Evolutionary conservation across 2,888 invertebrate species (phyloP).

Genomic region (Brachyptera risi): DNA sequence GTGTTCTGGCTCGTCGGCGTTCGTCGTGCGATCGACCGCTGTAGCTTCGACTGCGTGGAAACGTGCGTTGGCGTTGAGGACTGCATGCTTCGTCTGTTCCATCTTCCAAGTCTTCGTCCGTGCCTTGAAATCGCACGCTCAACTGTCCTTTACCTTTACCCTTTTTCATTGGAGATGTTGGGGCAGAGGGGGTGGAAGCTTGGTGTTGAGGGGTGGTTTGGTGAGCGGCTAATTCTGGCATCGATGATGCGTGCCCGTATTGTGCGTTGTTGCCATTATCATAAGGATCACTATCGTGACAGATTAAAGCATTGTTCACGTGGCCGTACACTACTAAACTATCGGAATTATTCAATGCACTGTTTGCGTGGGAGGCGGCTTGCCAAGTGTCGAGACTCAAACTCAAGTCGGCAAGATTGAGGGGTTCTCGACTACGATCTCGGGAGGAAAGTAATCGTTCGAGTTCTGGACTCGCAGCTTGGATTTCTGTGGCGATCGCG

Average conservation of each 20-base stretch:
- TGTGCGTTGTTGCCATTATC: slow-evolving; percentile 29
- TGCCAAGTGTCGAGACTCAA: slow-evolving; percentile 54
- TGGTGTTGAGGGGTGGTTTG: slow-evolving; percentile 25
- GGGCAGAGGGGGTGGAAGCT: slow-evolving; percentile 39
- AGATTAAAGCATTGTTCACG: slow-evolving; percentile 12
- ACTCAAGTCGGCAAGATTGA: slow-evolving; percentile 55
- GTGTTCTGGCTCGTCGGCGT: slow-evolving; percentile 1
- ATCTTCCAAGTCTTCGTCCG: slow-evolving; percentile 21
- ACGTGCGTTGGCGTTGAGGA: slow-evolving; percentile 25
- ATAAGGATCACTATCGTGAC: slow-evolving; percentile 14
- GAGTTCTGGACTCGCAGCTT: slow-evolving; percentile 41
- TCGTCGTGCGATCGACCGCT: slow-evolving; percentile 24
- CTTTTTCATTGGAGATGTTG: slow-evolving; percentile 48
- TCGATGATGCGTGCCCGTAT: slow-evolving; percentile 54
- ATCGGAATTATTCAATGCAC: neutral
- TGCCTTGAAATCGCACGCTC: slow-evolving; percentile 11
- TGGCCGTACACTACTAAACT: slow-evolving; percentile 10
- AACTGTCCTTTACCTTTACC: slow-evolving; percentile 39
- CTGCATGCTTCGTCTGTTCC: slow-evolving; percentile 21
- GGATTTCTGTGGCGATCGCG: slow-evolving; percentile 24
- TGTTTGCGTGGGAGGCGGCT: neutral
- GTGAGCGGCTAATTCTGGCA: slow-evolving; percentile 55
- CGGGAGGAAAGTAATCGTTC: slow-evolving; percentile 52
- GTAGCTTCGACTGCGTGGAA: slow-evolving; percentile 36
- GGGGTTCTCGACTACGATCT: slow-evolving; percentile 56